A percentile compares a stretch with the other conserved stretches of the same genome.
Conservation (phyloP, 1,140 invertebrate genomes). For the Medauroidea extradentata region DNA sequence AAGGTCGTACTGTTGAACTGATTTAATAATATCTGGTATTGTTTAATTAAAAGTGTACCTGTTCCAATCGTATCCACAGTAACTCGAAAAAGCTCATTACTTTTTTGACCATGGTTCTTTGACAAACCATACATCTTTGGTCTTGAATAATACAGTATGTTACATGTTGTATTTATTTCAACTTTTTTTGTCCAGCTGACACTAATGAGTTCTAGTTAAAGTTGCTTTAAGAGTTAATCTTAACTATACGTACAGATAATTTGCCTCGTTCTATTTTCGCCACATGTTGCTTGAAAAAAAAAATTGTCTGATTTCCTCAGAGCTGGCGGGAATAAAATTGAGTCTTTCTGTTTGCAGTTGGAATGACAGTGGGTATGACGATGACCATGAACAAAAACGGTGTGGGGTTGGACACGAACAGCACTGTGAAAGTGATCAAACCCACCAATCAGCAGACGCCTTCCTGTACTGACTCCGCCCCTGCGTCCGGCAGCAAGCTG, state of each 20-base stretch:
- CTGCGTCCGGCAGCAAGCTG: not conserved
- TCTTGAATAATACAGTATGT: too few relatives aligned
- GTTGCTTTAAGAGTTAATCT: not conserved
- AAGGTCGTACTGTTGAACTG: too few relatives aligned
- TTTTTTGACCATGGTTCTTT: too few relatives aligned
- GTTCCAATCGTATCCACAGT: too few relatives aligned
- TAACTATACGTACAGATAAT: not conserved
- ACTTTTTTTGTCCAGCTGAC: not conserved
- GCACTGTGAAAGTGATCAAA: not conserved
- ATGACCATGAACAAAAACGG: conserved; percentile 4
- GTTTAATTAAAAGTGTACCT: too few relatives aligned
- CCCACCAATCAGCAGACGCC: conserved; percentile 10
- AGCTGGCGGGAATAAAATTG: not conserved
- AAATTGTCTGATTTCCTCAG: not conserved
- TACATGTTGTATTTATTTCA: not conserved
- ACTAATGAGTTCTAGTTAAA: not conserved
- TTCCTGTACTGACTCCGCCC: conserved; percentile 6
- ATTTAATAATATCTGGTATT: too few relatives aligned
- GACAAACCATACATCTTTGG: too few relatives aligned
- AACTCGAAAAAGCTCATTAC: too few relatives aligned
- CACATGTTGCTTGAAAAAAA: not conserved
- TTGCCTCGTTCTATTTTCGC: not conserved
- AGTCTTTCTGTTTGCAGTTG: not conserved
- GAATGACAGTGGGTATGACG: conserved; percentile 6
- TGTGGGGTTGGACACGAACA: not conserved